phyloP scores from a whole-genome alignment of 2,888 invertebrate genomes.

The Myopa tessellatipennis region DNA sequence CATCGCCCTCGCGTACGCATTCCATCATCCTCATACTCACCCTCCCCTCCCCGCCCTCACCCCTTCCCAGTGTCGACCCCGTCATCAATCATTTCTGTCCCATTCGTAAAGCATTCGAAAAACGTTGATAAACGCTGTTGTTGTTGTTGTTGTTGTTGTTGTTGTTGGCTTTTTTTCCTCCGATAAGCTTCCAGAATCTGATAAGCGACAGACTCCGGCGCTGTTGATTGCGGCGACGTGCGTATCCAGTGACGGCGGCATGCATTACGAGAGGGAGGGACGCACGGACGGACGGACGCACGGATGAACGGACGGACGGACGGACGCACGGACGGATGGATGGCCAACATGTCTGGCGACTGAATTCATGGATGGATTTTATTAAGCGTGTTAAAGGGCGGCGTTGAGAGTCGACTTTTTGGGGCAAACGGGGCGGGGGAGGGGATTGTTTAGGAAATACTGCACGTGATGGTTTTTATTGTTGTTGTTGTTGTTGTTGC shows the following conservation, averaged over 20 bases:
- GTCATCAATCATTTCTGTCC: not conserved
- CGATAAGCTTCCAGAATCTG: conserved; percentile 31
- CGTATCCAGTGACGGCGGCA: conserved; percentile 28
- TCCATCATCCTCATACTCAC: not conserved
- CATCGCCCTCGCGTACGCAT: not conserved
- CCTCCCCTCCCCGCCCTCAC: not conserved
- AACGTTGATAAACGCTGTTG: conserved; percentile 3
- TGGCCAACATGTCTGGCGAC: not conserved
- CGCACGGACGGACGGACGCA: conserved; percentile 26
- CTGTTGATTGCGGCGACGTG: conserved; percentile 11
- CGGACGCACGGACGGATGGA: not conserved
- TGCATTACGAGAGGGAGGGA: conserved; percentile 21
- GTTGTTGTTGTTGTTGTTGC: conserved; percentile 9
- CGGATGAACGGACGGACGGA: not conserved
- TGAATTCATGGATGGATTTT: conserved; percentile 30
- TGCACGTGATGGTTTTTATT: not conserved
- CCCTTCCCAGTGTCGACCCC: not conserved
- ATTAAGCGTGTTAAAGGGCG: conserved; percentile 12
- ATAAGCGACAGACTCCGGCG: conserved; percentile 10
- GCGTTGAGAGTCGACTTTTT: not conserved
- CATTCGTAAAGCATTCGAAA: conserved; percentile 17
- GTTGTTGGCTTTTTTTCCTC: not conserved
- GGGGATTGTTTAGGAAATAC: not conserved
- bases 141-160: not conserved
- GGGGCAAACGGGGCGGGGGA: not conserved